Evolutionary conservation across 2,888 invertebrate species (phyloP).

Genomic region (Cordilura impudica): DNA sequence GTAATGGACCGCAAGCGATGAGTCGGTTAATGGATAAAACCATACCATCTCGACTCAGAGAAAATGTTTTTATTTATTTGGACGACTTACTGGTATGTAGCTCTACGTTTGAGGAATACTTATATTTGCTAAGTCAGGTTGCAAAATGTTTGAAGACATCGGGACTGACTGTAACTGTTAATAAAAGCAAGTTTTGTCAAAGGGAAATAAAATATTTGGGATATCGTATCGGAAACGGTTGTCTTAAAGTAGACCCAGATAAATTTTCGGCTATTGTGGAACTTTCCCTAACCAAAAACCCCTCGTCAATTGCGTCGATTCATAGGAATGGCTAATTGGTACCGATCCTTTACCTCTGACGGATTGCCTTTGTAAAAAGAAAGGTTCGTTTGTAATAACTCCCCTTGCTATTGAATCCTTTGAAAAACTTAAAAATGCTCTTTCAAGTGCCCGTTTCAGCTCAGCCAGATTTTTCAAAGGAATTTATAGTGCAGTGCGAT

Average conservation of each 20-base stretch:
- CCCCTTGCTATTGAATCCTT: slow-evolving; percentile 7
- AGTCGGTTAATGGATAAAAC: too few relatives aligned
- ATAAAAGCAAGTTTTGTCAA: slow-evolving; percentile 37
- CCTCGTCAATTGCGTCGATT: too few relatives aligned
- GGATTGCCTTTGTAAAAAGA: neutral
- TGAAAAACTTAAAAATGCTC: slow-evolving; percentile 12
- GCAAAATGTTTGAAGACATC: neutral
- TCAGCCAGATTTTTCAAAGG: slow-evolving; percentile 24
- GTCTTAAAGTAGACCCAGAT: slow-evolving; percentile 1
- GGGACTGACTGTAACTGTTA: slow-evolving; percentile 5
- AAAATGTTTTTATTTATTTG: too few relatives aligned
- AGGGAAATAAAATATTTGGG: slow-evolving; percentile 24
- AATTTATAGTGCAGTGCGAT: slow-evolving; percentile 52
- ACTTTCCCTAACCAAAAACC: slow-evolving; percentile 6
- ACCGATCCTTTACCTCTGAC: too few relatives aligned
- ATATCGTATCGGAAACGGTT: slow-evolving; percentile 4
- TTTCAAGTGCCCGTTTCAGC: slow-evolving; percentile 20
- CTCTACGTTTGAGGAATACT: too few relatives aligned
- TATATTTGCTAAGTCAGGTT: too few relatives aligned
- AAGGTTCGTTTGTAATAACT: slow-evolving; percentile 7
- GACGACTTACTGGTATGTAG: too few relatives aligned
- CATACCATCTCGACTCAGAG: too few relatives aligned
- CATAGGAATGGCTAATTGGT: too few relatives aligned
- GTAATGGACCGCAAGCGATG: too few relatives aligned
- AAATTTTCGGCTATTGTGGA: neutral